Evolutionary conservation across 2,888 invertebrate species (phyloP), one percentile per base, ranked within the genome.

Genomic region (Hyppa rectilinea): DNA sequence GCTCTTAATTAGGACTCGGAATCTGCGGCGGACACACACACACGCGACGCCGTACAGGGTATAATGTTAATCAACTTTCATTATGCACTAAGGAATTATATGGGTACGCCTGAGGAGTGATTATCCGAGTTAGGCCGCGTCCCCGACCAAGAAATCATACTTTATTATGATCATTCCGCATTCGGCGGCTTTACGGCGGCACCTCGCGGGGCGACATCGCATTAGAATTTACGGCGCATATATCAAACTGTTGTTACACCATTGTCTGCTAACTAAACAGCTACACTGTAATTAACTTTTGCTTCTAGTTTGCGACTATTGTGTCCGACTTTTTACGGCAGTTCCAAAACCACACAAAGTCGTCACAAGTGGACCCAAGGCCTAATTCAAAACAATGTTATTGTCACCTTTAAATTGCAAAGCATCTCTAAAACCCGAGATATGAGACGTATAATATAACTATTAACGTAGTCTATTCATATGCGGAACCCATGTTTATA

Each of bases 1-100:
- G 96, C 97, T 97, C 97, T 97, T 97, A 97, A 97, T 97, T 97
- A 97, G 97, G 97, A 97, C 97, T 97, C 97, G 97, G 97, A 97
- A 97, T 97, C 97, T 97, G 97, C 96, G 97, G 97, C 97, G 97
- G 97, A 97, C 97, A 97, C 97, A 97, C 97, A 96, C 96, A 94
- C 92, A 87, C 91, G 77, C 72, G 75, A 71, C 82, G 81, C 52
- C 82, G 85, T 89, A 87, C 87, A 87, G 89, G 85, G 91, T 90
- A 90, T 94, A 94, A 95, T 95, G 95, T 95, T 96, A 96, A 95
- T 96, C 96, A 95, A 95, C 95, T 96, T 96, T 96, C 95, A 96
- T 96, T 96, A 95, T 95, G 95, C 95, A 96, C 96, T 95, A 95
- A 95, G 96, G 96, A 96, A 95, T 95, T 95, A 95, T 93, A 95